phyloP scores from a whole-genome alignment of 2,113 vertebrate genomes.

The Nesoenas mayeri region DNA sequence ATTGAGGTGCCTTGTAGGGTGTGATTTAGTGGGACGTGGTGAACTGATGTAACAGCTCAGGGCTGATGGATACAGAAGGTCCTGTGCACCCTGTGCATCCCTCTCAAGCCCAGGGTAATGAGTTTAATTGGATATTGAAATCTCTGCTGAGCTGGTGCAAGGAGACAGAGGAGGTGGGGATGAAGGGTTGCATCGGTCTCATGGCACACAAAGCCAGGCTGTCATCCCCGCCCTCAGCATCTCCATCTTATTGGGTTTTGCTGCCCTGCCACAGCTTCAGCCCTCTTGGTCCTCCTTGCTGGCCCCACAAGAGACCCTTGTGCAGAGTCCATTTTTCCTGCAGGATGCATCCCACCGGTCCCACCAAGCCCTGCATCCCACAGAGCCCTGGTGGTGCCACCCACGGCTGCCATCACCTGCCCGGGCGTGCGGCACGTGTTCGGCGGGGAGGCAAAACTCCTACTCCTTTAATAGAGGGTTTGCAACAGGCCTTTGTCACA shows the following conservation, averaged over 20 bases:
- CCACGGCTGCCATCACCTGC: fast-evolving
- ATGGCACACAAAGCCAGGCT: fast-evolving
- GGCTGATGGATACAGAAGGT: neutral
- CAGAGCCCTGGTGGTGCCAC: neutral
- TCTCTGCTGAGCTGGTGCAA: neutral
- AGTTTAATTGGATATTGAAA: neutral
- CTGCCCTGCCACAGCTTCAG: neutral
- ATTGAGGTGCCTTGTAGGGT: fast-evolving
- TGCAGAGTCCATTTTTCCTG: fast-evolving
- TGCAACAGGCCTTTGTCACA: neutral
- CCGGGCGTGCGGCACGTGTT: fast-evolving
- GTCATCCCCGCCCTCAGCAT: neutral
- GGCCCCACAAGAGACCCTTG: neutral
- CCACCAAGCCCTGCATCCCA: neutral
- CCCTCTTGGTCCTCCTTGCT: neutral
- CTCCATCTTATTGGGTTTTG: fast-evolving
- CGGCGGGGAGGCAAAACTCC: neutral
- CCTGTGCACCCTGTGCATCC: neutral
- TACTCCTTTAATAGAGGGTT: neutral
- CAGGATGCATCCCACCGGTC: neutral
- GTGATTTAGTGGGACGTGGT: neutral
- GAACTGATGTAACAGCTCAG: neutral
- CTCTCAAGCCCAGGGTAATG: neutral
- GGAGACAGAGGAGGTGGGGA: neutral
- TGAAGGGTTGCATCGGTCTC: neutral